phyloP scores from a whole-genome alignment of 2,888 invertebrate genomes.

The Limnephilus auricula region DNA sequence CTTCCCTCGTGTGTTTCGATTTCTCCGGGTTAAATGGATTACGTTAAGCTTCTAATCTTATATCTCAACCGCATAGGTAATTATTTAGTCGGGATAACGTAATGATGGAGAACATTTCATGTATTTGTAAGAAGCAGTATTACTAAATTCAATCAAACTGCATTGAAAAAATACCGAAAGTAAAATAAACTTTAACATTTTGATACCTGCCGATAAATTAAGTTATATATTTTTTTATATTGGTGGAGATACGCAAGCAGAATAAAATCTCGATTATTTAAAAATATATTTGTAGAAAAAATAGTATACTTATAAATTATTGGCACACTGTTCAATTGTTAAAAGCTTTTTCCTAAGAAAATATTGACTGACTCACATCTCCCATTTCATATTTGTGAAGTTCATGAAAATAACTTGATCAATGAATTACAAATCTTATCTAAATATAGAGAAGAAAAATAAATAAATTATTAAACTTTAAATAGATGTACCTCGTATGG shows the following conservation, averaged over 20 bases:
- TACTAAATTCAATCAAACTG: not conserved
- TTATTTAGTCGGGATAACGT: not conserved
- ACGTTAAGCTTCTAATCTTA: not conserved
- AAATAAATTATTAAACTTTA: no score
- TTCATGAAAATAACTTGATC: not conserved
- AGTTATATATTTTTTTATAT: no score
- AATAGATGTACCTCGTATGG: no score
- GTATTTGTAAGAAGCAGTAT: not conserved
- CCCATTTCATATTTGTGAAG: not conserved
- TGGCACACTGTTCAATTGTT: not conserved
- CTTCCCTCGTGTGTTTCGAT: not conserved
- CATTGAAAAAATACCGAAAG: not conserved
- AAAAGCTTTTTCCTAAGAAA: not conserved
- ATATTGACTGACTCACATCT: not conserved
- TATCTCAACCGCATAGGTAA: not conserved
- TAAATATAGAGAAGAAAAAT: no score
- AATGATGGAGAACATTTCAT: not conserved
- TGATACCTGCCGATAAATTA: no score
- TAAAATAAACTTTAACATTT: no score
- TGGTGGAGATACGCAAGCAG: no score
- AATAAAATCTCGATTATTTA: no score
- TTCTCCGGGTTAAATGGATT: not conserved
- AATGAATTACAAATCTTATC: not conserved
- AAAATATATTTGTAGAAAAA: no score
- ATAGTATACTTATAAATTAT: not conserved